Percentiles rank a stretch among this genome's conserved stretches.
phyloP scores from a whole-genome alignment of 2,113 vertebrate genomes.

The Maccullochella peelii region DNA sequence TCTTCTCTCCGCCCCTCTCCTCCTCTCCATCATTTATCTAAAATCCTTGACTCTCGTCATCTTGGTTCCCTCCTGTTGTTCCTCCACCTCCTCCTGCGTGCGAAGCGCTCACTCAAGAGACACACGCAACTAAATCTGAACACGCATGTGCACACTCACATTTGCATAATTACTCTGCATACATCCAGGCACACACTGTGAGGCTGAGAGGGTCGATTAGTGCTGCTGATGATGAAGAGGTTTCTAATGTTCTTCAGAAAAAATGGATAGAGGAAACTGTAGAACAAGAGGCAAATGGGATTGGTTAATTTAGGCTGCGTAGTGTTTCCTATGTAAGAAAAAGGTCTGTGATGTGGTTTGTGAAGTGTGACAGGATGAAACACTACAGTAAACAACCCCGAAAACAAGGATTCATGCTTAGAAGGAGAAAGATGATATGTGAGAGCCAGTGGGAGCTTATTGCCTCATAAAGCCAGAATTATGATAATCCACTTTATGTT shows the following conservation, averaged over 20 bases:
- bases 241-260: background rate
- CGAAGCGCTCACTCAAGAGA: slow-evolving; percentile 16
- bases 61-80: slow-evolving; percentile 1
- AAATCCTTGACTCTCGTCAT: background rate
- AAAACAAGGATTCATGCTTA: background rate
- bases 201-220: slow-evolving; percentile 24
- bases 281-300: background rate
- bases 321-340: background rate
- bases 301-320: background rate
- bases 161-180: slow-evolving; percentile 31
- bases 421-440: background rate
- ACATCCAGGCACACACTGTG: background rate
- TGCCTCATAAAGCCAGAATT: background rate
- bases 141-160: slow-evolving; percentile 34
- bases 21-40: slow-evolving; percentile 25
- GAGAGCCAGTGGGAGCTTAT: background rate
- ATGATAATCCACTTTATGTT: background rate
- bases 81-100: background rate
- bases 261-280: background rate
- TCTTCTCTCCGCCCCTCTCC: slow-evolving; percentile 1
- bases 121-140: slow-evolving; percentile 20
- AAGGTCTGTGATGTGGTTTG: background rate
- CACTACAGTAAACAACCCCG: background rate
- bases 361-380: background rate
- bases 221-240: slow-evolving; percentile 33